Percentiles rank a stretch among this genome's conserved stretches.
Evolutionary conservation across 2,797 vertebrate species (phyloP).

Genomic region (Acrocephalus scirpaceus): DNA sequence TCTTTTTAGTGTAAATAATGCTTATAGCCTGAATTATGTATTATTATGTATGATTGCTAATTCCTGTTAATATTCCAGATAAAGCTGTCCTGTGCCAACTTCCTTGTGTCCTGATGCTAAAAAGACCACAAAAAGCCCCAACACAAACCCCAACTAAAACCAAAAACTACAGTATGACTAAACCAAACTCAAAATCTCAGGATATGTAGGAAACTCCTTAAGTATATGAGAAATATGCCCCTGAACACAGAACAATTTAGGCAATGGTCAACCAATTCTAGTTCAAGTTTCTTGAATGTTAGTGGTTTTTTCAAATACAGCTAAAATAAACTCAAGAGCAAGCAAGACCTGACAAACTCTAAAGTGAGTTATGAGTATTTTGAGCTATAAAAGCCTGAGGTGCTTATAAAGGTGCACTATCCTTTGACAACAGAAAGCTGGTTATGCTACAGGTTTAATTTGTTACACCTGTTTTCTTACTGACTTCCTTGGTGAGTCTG

Average conservation of each 20-base stretch:
- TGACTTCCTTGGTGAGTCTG: background rate
- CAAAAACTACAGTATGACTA: background rate
- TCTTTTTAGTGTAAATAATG: background rate
- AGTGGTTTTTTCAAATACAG: background rate
- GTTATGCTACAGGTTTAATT: background rate
- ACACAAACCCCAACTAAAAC: background rate
- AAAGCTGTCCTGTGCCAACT: background rate
- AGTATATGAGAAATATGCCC: background rate
- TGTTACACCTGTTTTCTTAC: background rate
- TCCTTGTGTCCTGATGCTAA: background rate
- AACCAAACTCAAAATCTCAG: background rate
- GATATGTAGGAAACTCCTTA: background rate
- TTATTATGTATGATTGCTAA: background rate
- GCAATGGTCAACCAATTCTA: background rate
- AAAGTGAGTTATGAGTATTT: background rate
- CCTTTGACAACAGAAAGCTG: background rate
- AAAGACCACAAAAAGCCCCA: background rate
- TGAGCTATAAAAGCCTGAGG: background rate
- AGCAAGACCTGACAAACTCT: background rate
- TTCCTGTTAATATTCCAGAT: background rate
- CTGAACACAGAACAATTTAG: background rate
- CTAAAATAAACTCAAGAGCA: background rate
- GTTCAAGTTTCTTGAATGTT: background rate
- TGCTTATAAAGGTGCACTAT: background rate
- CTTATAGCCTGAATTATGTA: background rate